Evolutionary conservation across 2,113 vertebrate species (phyloP), one percentile per base, ranked within the genome.

Genomic region (Pholis gunnellus): DNA sequence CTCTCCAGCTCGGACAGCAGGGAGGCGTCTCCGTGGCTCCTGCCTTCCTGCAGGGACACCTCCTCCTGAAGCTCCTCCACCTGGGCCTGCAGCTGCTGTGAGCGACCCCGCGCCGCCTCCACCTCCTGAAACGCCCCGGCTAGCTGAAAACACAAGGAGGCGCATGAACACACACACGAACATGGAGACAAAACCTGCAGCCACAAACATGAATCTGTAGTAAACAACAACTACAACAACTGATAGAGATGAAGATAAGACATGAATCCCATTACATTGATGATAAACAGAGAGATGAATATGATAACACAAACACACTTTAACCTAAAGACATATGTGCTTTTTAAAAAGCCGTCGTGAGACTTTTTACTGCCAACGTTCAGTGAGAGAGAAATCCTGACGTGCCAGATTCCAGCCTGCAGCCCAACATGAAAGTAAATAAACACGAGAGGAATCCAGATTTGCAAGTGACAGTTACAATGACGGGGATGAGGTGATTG

Each of bases 31-130:
- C 89, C 73, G 0, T 86, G 87, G 59, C 76, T 91, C 71, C 80
- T 84, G 79, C 74, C 74, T 17, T 90, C 84, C 73, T 94, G 93
- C 25, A 95, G 81, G 6, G 92, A 93, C 66, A 88, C 69, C 71
- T 94, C 90, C 73, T 95, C 95, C 84, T 94, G 91, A 27, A 95
- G 92, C 65, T 94, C 94, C 68, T 95, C 93, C 83, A 96, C 89
- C 89, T 92, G 93, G 22, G 70, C 81, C 81, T 95, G 95, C 27
- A 96, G 92, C 81, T 93, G 89, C 84, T 91, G 93, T 0, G 84
- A 93, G 44, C 65, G 89, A 56, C 69, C 70, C 14, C 73, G 89
- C 0, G 84, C 90, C 1, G 57, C 80, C 71, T 94, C 93, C 88
- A 90, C 91, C 77, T 95, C 93, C 79, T 85, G 85, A 89, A 79